These are phyloP conservation scores for Caenorhabditis drosophilae DNA, from an alignment of 2,888 invertebrate species.

Conservation along the genomic window DNA sequence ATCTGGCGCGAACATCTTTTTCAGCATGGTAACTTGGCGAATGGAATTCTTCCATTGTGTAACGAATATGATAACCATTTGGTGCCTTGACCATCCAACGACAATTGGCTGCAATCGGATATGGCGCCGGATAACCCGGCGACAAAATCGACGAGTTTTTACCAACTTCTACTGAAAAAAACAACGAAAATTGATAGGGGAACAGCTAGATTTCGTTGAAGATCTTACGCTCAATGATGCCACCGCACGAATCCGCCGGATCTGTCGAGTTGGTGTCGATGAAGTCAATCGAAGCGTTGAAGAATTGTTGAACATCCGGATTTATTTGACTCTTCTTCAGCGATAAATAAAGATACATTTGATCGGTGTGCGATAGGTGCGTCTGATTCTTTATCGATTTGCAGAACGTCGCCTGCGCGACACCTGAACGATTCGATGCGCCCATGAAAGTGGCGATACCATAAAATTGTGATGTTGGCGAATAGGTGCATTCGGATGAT, in stretches of 20 bases:
- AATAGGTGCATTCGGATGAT: conserved; percentile 10
- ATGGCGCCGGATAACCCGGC: conserved; percentile 37
- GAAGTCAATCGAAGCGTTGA: conserved; percentile 31
- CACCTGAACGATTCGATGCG: conserved; percentile 38
- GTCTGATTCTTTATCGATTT: conserved; percentile 3
- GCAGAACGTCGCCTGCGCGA: conserved; percentile 45
- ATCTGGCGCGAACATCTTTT: neutral
- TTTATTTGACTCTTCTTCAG: conserved; percentile 10
- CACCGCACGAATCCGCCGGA: conserved; percentile 40
- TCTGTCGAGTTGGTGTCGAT: conserved; percentile 20
- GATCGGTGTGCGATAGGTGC: conserved; percentile 47
- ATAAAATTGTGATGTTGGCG: conserved; percentile 22
- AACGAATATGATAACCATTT: conserved; percentile 51
- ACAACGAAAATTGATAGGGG: neutral
- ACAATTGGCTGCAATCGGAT: conserved; percentile 49
- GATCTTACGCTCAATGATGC: conserved; percentile 30
- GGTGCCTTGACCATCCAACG: conserved; percentile 57
- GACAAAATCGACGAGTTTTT: conserved; percentile 23
- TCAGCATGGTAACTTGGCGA: conserved; percentile 39
- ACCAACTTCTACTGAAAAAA: conserved; percentile 28
- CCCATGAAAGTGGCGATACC: conserved; percentile 53
- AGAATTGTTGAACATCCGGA: conserved; percentile 12
- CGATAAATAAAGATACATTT: conserved; percentile 45
- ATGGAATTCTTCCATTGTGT: conserved; percentile 43
- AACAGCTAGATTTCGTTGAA: no score